Evolutionary conservation across 2,797 vertebrate species (phyloP).

Genomic region (Eupleurogrammus muticus): DNA sequence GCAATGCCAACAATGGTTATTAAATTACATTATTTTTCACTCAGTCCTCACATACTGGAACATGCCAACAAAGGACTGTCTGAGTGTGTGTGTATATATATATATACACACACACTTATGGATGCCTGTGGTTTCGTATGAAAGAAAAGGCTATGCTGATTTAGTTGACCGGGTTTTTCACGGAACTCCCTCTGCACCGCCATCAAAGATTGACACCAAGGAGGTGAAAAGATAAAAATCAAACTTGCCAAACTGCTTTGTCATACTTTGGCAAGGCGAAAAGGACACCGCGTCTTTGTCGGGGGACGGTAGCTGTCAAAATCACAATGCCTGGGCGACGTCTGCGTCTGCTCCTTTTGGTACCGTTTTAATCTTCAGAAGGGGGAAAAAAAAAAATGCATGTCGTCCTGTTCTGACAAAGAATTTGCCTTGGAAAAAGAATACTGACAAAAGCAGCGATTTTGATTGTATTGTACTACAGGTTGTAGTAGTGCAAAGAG

Average conservation of each 20-base stretch:
- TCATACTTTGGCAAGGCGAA: conserved; percentile 63
- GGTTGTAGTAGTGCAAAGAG: too few relatives aligned
- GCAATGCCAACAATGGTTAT: too few relatives aligned
- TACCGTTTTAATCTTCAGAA: conserved; percentile 28
- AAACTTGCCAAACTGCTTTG: conserved; percentile 67
- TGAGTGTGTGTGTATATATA: too few relatives aligned
- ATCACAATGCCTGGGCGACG: conserved; percentile 43
- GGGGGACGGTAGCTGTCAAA: conserved; percentile 68
- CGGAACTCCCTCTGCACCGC: conserved; percentile 59
- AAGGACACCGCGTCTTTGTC: conserved; percentile 72
- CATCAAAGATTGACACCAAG: conserved; percentile 62
- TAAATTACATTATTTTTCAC: too few relatives aligned
- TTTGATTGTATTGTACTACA: conserved; percentile 16
- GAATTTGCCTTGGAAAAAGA: conserved; percentile 11
- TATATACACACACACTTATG: conserved; percentile 32
- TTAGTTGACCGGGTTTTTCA: conserved; percentile 76
- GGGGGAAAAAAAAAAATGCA: conserved; percentile 25
- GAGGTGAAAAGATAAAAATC: conserved; percentile 66
- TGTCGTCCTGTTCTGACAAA: conserved; percentile 30
- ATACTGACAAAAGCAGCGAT: conserved; percentile 9
- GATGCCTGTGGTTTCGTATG: conserved; percentile 76
- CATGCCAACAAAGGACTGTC: conserved; percentile 80
- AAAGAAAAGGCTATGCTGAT: conserved; percentile 75
- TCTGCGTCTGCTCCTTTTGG: conserved; percentile 17
- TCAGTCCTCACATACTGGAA: too few relatives aligned